phyloP scores from a whole-genome alignment of 2,797 vertebrate species.

The Nyctibius grandis region DNA sequence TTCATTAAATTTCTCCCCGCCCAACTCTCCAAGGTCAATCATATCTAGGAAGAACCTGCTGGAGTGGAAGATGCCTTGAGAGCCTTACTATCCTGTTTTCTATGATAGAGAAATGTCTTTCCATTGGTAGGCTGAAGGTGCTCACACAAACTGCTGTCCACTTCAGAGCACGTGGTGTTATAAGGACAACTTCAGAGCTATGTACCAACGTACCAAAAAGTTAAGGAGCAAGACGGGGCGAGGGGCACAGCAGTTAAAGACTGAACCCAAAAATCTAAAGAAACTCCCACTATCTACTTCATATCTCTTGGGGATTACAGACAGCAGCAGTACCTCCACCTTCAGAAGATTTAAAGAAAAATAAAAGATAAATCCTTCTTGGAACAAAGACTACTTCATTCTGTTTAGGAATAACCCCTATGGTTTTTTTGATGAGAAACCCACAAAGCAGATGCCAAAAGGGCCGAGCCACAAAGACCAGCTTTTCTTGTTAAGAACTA shows the following conservation, averaged over 20 bases:
- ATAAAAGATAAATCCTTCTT: background rate
- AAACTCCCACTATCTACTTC: background rate
- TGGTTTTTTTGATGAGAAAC: conserved; percentile 19
- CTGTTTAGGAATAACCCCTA: conserved; percentile 25
- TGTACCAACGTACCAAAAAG: accelerated
- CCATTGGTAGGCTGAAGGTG: background rate
- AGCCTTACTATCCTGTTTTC: background rate
- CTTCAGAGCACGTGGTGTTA: background rate
- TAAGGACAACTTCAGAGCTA: background rate
- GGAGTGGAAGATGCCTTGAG: background rate
- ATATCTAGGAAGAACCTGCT: background rate
- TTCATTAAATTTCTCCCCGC: too few relatives aligned
- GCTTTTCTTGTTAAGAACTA: background rate
- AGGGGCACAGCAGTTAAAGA: background rate
- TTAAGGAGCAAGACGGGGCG: background rate
- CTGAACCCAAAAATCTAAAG: background rate
- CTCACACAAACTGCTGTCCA: background rate
- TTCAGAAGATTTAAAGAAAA: background rate
- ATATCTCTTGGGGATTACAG: background rate
- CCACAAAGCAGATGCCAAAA: conserved; percentile 7
- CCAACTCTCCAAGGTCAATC: too few relatives aligned
- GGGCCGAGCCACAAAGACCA: background rate
- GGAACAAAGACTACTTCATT: background rate
- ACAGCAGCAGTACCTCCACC: background rate
- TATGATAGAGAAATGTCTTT: accelerated